phyloP scores from a whole-genome alignment of 2,113 vertebrate genomes.

The Telmatochromis sp. region DNA sequence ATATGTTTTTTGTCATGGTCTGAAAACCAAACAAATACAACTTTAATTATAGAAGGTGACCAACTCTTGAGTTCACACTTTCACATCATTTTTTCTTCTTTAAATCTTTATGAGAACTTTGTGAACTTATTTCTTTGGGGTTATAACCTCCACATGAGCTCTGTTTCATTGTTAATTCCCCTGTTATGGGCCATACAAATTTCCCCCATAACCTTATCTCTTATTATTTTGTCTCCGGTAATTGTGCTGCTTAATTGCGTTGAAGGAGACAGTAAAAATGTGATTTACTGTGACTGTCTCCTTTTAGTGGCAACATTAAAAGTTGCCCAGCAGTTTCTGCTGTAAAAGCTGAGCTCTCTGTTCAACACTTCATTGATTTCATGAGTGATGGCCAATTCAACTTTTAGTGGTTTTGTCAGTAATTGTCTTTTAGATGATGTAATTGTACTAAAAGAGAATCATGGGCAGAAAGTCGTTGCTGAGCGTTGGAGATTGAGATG shows the following conservation, averaged over 20 bases:
- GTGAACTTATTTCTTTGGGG: not conserved
- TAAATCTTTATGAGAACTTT: not conserved
- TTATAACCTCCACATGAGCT: not conserved
- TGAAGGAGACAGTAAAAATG: not conserved
- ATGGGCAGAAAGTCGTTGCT: not conserved
- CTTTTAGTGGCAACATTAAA: not conserved
- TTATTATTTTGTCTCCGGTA: not conserved
- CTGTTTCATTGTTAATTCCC: not conserved
- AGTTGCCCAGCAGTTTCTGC: not conserved
- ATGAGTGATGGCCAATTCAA: not conserved
- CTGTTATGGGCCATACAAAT: not conserved
- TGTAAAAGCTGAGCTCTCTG: not conserved
- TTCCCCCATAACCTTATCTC: not conserved
- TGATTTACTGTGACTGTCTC: not conserved
- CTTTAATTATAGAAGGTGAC: not conserved
- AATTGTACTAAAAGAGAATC: not conserved
- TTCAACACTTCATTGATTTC: slow-evolving; percentile 15
- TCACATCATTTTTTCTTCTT: not conserved
- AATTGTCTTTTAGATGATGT: not conserved
- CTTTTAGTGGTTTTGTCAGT: not conserved
- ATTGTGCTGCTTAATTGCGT: not conserved
- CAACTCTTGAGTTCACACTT: not conserved
- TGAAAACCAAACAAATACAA: not conserved
- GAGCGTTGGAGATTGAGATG: not conserved
- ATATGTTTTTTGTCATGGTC: not conserved